Base-by-base conservation (phyloP, 1,140 invertebrate species). In the Pogonomyrmex barbatus region DNA sequence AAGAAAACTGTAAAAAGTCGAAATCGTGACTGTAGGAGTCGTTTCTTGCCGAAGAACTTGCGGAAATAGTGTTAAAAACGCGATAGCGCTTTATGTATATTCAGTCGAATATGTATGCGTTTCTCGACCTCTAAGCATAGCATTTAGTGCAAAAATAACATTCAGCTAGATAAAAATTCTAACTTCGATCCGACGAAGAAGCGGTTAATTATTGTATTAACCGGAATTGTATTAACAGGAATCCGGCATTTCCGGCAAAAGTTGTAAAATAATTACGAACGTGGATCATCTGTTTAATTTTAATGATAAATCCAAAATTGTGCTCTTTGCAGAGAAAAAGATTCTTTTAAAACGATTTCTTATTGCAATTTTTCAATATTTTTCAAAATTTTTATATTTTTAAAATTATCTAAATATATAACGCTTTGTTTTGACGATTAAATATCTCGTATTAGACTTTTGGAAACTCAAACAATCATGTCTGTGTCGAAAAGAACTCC, bases 61-160 rank as follows among this genome's bases (percentile, higher is more conserved):
- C 9, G 33, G 24, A 45, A 73, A 82, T 24, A 24, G 73, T 10
- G 45, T 75, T 83, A 17, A 2, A 62, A 47, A 47, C 52, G 52
- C 54, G 79, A 71, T 82, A 82, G 42, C 54, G 67, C 52, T 33
- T 54, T 70, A 36, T 52, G 42, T 45, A 36, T 73, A 82, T 73
- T 71, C 65, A 39, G 17, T 65, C 33, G 47, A 42, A 79, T 54
- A 54, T 14, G 47, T 73, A 60, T 47, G 52, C 39, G 9, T 47
- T 58, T 71, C 33, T 39, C 33, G 33, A 60, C 56, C 42, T 73
- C 54, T 33, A 62, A 62, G 42, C 10, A 73, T 73, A 73, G 42
- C 42, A 45, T 81, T 81, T 70, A 73, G 14, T 4, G 71, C 1
- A 50, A 62, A 60, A 83, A 54, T 45, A 42, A 81, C 24, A 42